A percentile compares a stretch with the other conserved stretches of the same genome.
Evolutionary conservation across 2,797 vertebrate species (phyloP).

Genomic region (Morus bassanus): DNA sequence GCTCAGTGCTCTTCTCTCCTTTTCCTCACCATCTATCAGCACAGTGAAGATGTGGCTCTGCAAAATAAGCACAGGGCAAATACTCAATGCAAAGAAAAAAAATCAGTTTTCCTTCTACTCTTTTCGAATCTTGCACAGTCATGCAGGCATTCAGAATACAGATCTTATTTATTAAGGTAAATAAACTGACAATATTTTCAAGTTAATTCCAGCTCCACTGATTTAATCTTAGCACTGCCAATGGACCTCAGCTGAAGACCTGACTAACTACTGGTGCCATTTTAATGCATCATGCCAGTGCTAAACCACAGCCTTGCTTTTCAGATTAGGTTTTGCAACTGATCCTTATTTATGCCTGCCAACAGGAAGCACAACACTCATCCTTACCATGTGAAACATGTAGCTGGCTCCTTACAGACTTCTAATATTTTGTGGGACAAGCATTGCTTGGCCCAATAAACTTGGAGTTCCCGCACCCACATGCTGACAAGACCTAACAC

Average conservation of each 20-base stretch:
- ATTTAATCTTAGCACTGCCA: not conserved
- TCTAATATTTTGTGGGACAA: not conserved
- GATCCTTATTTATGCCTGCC: not conserved
- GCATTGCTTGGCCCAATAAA: not conserved
- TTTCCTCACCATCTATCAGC: not conserved
- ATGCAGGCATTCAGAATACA: not conserved
- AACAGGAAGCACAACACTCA: not conserved
- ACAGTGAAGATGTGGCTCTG: not conserved
- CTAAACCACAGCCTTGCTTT: not conserved
- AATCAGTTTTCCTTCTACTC: not conserved
- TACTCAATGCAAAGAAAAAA: not conserved
- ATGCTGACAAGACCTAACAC: not conserved
- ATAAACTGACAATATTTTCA: not conserved
- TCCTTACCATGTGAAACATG: not conserved
- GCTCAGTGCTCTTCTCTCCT: not conserved
- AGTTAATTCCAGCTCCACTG: not conserved
- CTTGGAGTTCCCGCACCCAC: not conserved
- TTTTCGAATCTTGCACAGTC: not conserved
- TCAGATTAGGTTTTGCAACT: not conserved
- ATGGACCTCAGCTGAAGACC: not conserved
- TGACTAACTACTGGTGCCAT: not conserved
- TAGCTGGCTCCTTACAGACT: not conserved
- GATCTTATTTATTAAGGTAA: not conserved
- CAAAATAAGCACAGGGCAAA: not conserved
- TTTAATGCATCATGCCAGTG: not conserved